A percentile compares a stretch with the other conserved stretches of the same genome.
Evolutionary conservation across 2,888 invertebrate genomes (phyloP).

Genomic region (Pharmacophagus antenor): DNA sequence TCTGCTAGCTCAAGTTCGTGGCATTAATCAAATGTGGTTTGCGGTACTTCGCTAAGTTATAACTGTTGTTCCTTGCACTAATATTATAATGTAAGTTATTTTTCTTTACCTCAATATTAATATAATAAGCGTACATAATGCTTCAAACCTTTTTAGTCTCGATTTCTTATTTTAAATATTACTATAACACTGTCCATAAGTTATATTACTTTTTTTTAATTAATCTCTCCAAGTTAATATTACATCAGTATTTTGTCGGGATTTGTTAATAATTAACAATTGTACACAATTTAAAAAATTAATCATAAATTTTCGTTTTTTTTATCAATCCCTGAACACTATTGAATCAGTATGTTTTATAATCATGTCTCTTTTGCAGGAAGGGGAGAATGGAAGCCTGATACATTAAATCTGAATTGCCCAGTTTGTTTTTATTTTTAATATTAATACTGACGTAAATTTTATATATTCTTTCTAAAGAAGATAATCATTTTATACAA

Average conservation of each 20-base stretch:
- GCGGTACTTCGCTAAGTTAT: background rate
- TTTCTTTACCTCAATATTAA: background rate
- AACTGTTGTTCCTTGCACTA: background rate
- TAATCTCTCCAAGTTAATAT: no score
- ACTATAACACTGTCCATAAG: slow-evolving; percentile 8
- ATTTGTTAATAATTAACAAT: no score
- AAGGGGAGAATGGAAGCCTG: slow-evolving; percentile 57
- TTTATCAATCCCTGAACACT: no score
- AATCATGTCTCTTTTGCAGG: slow-evolving; percentile 47
- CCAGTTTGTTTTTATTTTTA: no score
- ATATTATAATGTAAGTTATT: background rate
- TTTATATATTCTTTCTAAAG: no score
- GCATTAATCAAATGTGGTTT: background rate
- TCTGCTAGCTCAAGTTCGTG: background rate
- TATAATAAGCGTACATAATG: background rate
- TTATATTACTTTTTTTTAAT: no score
- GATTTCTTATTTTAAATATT: background rate
- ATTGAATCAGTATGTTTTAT: background rate
- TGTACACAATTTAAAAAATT: no score
- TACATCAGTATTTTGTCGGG: background rate
- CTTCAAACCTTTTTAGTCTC: background rate
- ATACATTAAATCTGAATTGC: slow-evolving; percentile 39
- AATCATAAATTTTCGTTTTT: no score
- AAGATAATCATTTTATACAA: no score
- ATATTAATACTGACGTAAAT: no score